Conservation (phyloP, 2,797 vertebrate species). For the Lagodon rhomboides region DNA sequence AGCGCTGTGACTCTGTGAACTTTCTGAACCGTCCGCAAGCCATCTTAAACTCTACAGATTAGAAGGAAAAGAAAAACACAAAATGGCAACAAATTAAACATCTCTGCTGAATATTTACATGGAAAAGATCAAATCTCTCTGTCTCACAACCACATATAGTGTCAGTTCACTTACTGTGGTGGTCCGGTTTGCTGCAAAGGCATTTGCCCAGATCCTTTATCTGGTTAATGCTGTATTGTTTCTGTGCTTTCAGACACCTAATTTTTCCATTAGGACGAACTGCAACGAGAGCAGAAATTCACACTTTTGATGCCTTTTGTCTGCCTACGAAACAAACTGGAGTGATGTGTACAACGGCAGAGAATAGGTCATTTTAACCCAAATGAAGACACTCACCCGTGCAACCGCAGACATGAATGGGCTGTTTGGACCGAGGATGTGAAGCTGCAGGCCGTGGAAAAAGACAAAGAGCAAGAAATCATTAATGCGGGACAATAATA, state of each 20-base stretch:
- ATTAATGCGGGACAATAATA: constrained; percentile 25
- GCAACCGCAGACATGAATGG: too few species aligned
- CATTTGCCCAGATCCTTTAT: constrained; percentile 34
- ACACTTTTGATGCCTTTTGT: neutral
- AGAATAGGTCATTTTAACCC: too few species aligned
- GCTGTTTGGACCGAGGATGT: neutral
- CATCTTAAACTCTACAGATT: constrained; percentile 6
- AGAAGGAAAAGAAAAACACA: neutral
- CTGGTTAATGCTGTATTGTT: too few species aligned
- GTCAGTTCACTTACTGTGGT: constrained; percentile 58
- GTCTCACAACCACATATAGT: neutral
- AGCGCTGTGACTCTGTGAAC: accelerated
- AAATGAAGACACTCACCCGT: too few species aligned
- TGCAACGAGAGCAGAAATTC: constrained; percentile 27
- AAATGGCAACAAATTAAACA: neutral
- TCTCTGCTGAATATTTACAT: neutral
- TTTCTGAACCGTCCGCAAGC: neutral
- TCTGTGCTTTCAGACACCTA: neutral
- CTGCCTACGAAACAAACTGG: neutral
- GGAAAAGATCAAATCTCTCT: neutral
- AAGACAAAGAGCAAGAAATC: constrained; percentile 14
- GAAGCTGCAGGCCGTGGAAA: constrained; percentile 41
- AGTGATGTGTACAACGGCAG: too few species aligned
- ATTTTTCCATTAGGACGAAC: neutral
- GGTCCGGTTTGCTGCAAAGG: constrained; percentile 47